Conservation (phyloP, 1,140 invertebrate genomes). For the Arion vulgaris region DNA sequence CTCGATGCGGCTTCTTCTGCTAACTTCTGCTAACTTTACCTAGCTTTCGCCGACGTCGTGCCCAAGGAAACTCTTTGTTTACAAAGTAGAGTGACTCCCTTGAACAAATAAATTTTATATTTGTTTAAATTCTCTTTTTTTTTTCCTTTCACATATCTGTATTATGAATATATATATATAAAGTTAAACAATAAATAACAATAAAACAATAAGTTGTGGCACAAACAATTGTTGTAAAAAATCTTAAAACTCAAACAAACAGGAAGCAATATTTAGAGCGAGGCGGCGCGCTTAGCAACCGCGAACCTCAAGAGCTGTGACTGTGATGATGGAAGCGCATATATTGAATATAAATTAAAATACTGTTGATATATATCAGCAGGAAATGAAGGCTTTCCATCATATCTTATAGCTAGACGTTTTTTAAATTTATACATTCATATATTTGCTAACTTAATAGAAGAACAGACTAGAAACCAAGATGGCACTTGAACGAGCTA, state of each 20-base stretch:
- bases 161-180: too few relatives aligned
- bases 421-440: background rate
- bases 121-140: background rate
- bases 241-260: background rate
- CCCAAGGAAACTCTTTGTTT: conserved; percentile 43
- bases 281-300: conserved; percentile 63
- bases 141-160: too few relatives aligned
- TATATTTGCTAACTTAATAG: background rate
- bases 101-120: background rate
- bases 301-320: background rate
- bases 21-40: background rate
- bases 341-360: conserved; percentile 3
- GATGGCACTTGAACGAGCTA: conserved; percentile 65
- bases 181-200: too few relatives aligned
- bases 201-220: background rate
- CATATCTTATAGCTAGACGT: background rate
- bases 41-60: conserved; percentile 6
- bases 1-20: background rate
- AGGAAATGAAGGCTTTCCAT: background rate
- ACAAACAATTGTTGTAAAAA: background rate
- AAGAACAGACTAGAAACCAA: conserved; percentile 18
- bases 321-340: conserved; percentile 31
- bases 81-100: conserved; percentile 17
- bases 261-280: conserved; percentile 29
- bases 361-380: conserved; percentile 2